Evolutionary conservation across 2,888 invertebrate species (phyloP), one percentile per base, ranked within the genome.

Genomic region (Cantharis rustica): DNA sequence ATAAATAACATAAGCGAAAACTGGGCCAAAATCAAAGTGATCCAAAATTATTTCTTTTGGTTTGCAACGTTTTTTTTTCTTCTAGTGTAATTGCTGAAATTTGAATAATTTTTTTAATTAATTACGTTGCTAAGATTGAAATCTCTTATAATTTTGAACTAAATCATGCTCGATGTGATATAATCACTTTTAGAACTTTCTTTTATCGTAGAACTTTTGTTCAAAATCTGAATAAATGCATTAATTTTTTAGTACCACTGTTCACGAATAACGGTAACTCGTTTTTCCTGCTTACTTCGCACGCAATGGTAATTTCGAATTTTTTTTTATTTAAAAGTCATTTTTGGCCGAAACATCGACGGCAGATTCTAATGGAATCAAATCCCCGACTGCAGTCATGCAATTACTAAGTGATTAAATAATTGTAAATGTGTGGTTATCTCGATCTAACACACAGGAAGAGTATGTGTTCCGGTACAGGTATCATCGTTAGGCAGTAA

Each of bases 391-490:
- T 66, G 10, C 11, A 17, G 20, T 16, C 64, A 20, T 66, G 17
- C 64, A 17, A 64, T 64, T 64, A 17, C 64, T 11, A 5, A 17
- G 11, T 20, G 64, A 23, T 66, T 66, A 47, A 74, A 70, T 74
- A 68, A 75, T 75, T 75, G 75, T 61, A 63, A 66, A 66, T 61
- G 23, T 16, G 66, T 17, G 16, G 16, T 63, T 71, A 75, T 75
- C 72, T 63, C 16, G 15, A 47, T 47, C 47, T 47, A 75, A 72
- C 69, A 63, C 16, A 68, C 71, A 72, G 75, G 75, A 75, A 75
- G 63, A 75, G 72, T 64, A 69, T 69, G 68, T 69, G 20, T 75
- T 75, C 71, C 75, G 71, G 72, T 31, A 69, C 27, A 20, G 68
- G 31, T 75, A 66, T 75, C 75, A 68, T 68, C 71, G 27, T 61